Conservation (phyloP, 2,888 invertebrate species). For the Calephelis perditalis region DNA sequence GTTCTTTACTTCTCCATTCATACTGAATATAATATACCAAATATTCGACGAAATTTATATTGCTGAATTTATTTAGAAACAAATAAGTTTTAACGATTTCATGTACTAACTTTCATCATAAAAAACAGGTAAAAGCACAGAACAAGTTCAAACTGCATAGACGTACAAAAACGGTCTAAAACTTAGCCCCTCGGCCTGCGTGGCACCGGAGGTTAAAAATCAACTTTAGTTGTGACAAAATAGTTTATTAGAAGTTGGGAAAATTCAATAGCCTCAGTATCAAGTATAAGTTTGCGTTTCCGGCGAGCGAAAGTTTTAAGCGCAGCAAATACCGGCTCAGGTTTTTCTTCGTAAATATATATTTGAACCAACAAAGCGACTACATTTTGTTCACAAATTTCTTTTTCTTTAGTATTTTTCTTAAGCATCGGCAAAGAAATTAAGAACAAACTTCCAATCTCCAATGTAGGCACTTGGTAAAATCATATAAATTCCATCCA, state of each 20-base stretch:
- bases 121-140: too few species aligned
- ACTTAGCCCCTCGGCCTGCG: not conserved
- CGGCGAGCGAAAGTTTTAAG: constrained; percentile 26
- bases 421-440: too few species aligned
- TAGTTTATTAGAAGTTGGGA: constrained; percentile 21
- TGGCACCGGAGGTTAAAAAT: not conserved
- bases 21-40: too few species aligned
- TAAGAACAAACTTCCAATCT: too few species aligned
- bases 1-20: too few species aligned
- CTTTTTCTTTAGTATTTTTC: constrained; percentile 2
- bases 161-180: not conserved
- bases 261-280: constrained; percentile 20
- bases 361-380: constrained; percentile 25
- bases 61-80: too few species aligned
- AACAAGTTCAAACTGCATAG: too few species aligned
- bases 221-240: constrained; percentile 2
- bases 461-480: too few species aligned
- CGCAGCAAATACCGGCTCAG: constrained; percentile 28
- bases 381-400: constrained; percentile 19
- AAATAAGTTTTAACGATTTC: too few species aligned
- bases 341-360: constrained; percentile 30
- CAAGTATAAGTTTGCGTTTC: constrained; percentile 20
- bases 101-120: too few species aligned
- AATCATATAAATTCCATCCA: too few species aligned
- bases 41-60: too few species aligned